These are phyloP conservation scores for Tholera decimalis DNA, from an alignment of 2,888 invertebrate species.

Conservation along the genomic window DNA sequence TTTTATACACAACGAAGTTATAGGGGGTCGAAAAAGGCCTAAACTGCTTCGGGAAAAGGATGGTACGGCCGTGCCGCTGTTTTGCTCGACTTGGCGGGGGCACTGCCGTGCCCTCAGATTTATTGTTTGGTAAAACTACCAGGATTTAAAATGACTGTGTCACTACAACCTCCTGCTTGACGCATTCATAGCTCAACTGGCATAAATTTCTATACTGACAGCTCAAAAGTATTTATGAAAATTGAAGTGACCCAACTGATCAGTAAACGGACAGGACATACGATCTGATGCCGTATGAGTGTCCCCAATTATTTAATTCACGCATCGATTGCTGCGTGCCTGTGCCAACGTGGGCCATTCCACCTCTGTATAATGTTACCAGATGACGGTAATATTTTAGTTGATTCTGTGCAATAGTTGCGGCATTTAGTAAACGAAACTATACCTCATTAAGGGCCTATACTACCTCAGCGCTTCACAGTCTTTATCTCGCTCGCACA, in stretches of 20 bases:
- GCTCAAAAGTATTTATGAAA: not conserved
- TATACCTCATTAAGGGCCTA: no score
- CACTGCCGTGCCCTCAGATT: no score
- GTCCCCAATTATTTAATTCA: conserved; percentile 69
- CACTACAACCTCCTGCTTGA: not conserved
- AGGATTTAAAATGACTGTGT: no score
- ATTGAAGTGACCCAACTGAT: conserved; percentile 16
- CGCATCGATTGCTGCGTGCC: conserved; percentile 63
- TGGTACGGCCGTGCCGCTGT: no score
- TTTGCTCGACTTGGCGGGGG: no score
- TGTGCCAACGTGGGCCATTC: conserved; percentile 54
- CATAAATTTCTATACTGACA: not conserved
- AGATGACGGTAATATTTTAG: not conserved
- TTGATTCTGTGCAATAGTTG: not conserved
- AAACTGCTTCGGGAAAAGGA: no score
- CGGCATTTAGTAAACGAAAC: no score
- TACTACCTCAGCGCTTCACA: no score
- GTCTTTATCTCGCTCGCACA: no score
- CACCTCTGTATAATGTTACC: conserved; percentile 27
- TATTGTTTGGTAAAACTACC: no score
- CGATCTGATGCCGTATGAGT: conserved; percentile 69
- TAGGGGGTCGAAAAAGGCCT: no score
- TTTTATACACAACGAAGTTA: no score
- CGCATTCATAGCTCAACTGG: not conserved
- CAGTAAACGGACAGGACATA: conserved; percentile 48